Base-by-base conservation (phyloP, 1,140 invertebrate species). In the Rhysida immarginata region DNA sequence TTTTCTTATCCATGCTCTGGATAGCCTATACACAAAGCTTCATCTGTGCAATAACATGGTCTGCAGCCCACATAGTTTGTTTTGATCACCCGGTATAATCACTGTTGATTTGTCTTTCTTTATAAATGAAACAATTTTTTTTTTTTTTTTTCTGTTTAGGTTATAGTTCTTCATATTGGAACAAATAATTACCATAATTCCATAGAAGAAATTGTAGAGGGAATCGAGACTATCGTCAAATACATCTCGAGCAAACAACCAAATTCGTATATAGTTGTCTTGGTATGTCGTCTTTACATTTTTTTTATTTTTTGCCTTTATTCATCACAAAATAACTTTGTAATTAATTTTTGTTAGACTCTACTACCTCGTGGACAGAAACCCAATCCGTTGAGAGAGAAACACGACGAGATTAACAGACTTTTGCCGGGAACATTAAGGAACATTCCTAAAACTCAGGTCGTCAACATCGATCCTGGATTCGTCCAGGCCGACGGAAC, bases 171-270 rank as follows among this genome's bases (percentile, higher is more conserved):
- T 8, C 77, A 84, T 70, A 82, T 87, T 57, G 89, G 90, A 54
- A 90, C 87, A 56, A 91, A 92, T 70, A 92, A 93, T 72, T 75
- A 85, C 66, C 76, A 75, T 51, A 78, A 86, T 69, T 78, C 78
- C 45, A 76, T 84, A 24, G 82, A 85, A 62, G 75, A 92, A 73
- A 79, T 92, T 24, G 77, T 79, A 57, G 84, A 83, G 64, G 88
- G 87, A 3, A 83, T 94, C 57, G 62, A 82, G 60, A 81, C 81
- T 69, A 83, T 91, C 62, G 79, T 87, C 26, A 70, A 78, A 58
- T 76, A 74, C 59, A 82, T 91, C 58, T 75, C 77, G 57, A 77
- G 82, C 60, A 86, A 83, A 67, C 81, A 87, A 63, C 82, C 84
- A 41, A 77, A 80, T 66, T 78, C 81, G 57, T 82, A 87, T 62